Evolutionary conservation across 92 coral and sea anemone genomes (phyloP).

Genomic region (Chrysogorgia sp.): DNA sequence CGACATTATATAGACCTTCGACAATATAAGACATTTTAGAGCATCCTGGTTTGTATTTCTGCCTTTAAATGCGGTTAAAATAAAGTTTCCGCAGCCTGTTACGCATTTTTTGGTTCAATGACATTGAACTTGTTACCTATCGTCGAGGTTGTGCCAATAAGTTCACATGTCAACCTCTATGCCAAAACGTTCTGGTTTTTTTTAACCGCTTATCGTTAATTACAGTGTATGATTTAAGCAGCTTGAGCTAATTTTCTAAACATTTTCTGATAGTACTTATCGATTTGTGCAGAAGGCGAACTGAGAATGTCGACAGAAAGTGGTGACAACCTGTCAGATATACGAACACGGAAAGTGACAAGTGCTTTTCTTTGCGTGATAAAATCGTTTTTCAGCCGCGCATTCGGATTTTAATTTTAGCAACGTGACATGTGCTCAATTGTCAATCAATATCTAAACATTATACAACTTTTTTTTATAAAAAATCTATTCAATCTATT

Average conservation of each 20-base stretch:
- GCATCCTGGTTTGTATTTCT: no score
- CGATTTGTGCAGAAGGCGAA: not conserved
- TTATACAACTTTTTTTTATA: no score
- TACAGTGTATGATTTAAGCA: not conserved
- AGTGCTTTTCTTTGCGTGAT: not conserved
- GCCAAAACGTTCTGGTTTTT: not conserved
- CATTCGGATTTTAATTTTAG: not conserved
- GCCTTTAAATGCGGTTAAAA: no score
- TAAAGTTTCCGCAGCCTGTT: no score
- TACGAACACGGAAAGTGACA: not conserved
- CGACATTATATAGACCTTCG: no score
- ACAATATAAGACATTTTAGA: no score
- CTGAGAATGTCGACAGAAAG: not conserved
- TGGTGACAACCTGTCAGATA: not conserved
- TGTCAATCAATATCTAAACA: no score
- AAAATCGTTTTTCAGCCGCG: not conserved
- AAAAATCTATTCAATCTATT: no score
- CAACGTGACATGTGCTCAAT: no score
- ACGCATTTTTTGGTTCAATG: no score
- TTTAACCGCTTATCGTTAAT: slow-evolving; percentile 27
- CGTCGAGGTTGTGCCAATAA: not conserved
- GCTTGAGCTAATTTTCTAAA: slow-evolving; percentile 9
- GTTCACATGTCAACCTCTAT: not conserved
- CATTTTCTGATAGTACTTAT: slow-evolving; percentile 26
- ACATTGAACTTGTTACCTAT: no score